Evolutionary conservation across 2,888 invertebrate species (phyloP), one percentile per base, ranked within the genome.

Genomic region (Ormyrus rosae): DNA sequence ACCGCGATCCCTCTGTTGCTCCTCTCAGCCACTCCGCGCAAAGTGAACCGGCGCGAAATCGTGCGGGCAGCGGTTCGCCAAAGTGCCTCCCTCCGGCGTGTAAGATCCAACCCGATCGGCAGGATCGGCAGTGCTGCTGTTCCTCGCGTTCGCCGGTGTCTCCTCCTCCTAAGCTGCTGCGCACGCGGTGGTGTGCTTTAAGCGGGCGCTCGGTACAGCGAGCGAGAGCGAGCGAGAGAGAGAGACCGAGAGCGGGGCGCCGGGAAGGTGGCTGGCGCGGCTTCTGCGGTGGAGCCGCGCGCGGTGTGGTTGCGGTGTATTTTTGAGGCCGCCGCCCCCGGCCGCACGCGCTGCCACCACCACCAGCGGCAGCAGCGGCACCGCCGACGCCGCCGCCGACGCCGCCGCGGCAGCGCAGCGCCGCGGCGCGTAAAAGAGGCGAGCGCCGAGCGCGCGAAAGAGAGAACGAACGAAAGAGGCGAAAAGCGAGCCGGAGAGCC

Each of bases 291-390:
- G 87, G 89, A 90, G 87, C 90, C 90, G 89, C 89, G 90, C 90
- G 90, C 89, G 90, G 90, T 90, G 90, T 89, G 90, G 90, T 90
- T 90, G 90, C 90, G 90, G 90, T 90, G 89, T 90, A 90, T 90
- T 90, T 90, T 90, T 90, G 90, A 90, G 90, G 90, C 90, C 90
- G 88, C 90, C 89, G 90, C 89, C 89, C 71, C 70, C 77, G 74
- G 85, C 86, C 86, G 55, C 77, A 60, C 48, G 67, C 65, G 45
- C 75, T 90, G 88, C 89, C 86, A 87, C 89, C 68, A 61, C 78
- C 78, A 51, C 74, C 77, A 84, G 85, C 84, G 34, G 72, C 64
- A 45, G 79, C 68, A 45, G 76, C 78, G 65, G 81, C 65, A 64
- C 84, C 82, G 45, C 73, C 51, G 83, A 77, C 51, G 53, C 69